phyloP scores from a whole-genome alignment of 1,140 invertebrate genomes.

The Drosophila ambigua region DNA sequence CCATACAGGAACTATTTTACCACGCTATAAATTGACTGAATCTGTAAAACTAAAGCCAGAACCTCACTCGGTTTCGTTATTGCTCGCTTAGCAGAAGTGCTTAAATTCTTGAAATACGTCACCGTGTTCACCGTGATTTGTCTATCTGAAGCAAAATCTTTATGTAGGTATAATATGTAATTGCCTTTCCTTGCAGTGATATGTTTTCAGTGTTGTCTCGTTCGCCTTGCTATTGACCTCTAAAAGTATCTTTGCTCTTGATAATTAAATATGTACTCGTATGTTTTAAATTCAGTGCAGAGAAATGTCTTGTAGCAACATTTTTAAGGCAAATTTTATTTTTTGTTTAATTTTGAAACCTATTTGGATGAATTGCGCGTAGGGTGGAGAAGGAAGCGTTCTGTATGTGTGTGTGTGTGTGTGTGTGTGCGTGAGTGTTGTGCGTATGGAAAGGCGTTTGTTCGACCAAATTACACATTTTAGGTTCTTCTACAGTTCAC shows the following conservation, averaged over 20 bases:
- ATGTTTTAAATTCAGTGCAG: slow-evolving; percentile 1
- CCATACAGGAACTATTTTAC: no score
- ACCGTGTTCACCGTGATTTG: no score
- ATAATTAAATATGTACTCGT: slow-evolving; percentile 16
- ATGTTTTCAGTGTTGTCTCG: slow-evolving; percentile 4
- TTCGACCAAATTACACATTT: slow-evolving; percentile 13
- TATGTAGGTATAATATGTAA: slow-evolving; percentile 1
- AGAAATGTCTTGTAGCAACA: background rate
- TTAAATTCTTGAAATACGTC: background rate
- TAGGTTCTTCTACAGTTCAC: slow-evolving; percentile 16
- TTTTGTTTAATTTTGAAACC: slow-evolving; percentile 70
- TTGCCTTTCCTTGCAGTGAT: slow-evolving; percentile 6
- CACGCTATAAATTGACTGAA: no score
- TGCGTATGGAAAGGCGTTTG: slow-evolving; percentile 28
- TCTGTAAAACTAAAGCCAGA: no score
- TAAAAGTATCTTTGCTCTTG: slow-evolving; percentile 12
- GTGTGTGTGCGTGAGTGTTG: slow-evolving; percentile 4
- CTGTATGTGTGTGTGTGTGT: background rate
- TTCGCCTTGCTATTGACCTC: slow-evolving; percentile 2
- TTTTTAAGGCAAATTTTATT: slow-evolving; percentile 7
- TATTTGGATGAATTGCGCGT: slow-evolving; percentile 57
- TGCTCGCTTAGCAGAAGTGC: background rate
- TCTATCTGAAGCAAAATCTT: background rate
- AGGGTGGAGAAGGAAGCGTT: slow-evolving; percentile 7
- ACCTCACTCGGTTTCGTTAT: background rate